These are phyloP conservation scores for Spodoptera picta DNA, from an alignment of 2,888 invertebrate species.

Conservation along the genomic window DNA sequence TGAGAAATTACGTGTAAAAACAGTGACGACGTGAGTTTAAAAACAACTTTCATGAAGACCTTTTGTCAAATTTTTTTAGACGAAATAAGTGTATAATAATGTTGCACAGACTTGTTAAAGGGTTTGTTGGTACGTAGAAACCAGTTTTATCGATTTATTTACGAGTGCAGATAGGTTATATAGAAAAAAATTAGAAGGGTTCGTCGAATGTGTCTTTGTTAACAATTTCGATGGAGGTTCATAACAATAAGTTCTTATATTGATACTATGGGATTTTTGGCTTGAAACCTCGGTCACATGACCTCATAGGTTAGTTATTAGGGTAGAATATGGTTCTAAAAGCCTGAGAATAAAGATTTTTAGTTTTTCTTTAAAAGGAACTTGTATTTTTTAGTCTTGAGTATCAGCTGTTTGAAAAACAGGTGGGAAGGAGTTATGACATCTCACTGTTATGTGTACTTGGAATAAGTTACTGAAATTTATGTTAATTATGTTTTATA, in stretches of 20 bases:
- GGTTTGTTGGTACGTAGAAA: slow-evolving; percentile 67
- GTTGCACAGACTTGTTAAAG: slow-evolving; percentile 53
- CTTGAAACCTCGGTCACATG: slow-evolving; percentile 41
- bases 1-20: slow-evolving; percentile 57
- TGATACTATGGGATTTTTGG: slow-evolving; percentile 3
- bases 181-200: slow-evolving; percentile 56
- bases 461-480: no score
- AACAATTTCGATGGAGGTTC: slow-evolving; percentile 19
- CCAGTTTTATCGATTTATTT: slow-evolving; percentile 73
- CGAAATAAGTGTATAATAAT: slow-evolving; percentile 58
- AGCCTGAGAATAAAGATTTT: slow-evolving; percentile 34
- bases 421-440: no score
- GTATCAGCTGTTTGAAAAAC: neutral
- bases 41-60: slow-evolving; percentile 22
- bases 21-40: slow-evolving; percentile 37
- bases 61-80: slow-evolving; percentile 55
- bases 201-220: slow-evolving; percentile 30
- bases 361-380: neutral
- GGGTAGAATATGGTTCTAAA: slow-evolving; percentile 29
- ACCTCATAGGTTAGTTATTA: slow-evolving; percentile 38
- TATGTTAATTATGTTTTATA: no score
- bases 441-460: no score
- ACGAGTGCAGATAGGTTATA: slow-evolving; percentile 64
- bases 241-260: slow-evolving; percentile 11
- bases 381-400: neutral